Percentiles rank a stretch among this genome's conserved stretches.
Conservation (phyloP, 2,797 vertebrate genomes). For the Anguilla megastoma region DNA sequence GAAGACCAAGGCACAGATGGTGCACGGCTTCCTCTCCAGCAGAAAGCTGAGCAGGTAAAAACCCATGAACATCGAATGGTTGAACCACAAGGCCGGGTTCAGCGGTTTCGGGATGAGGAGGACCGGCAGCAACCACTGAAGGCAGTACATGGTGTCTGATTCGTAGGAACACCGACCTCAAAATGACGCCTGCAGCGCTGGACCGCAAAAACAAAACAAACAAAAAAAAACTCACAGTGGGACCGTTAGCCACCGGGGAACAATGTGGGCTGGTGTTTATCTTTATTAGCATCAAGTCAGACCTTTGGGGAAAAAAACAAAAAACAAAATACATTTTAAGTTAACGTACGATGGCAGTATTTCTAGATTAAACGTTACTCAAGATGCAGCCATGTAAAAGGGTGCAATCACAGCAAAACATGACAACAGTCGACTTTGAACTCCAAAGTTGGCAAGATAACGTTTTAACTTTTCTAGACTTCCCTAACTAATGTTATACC, state of each 20-base stretch:
- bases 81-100: conserved; percentile 98
- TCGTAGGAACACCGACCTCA: conserved; percentile 21
- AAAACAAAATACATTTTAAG: not conserved
- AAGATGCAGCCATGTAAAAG: not conserved
- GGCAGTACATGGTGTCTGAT: conserved; percentile 87
- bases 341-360: not conserved
- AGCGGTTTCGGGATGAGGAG: conserved; percentile 98
- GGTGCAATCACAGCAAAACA: not conserved
- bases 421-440: not conserved
- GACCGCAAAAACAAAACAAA: not conserved
- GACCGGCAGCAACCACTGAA: conserved; percentile 97
- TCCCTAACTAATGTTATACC: not conserved
- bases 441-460: not conserved
- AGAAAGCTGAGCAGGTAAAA: conserved; percentile 99
- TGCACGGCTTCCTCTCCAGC: conserved; percentile 98
- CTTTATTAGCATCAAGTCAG: conserved; percentile 55
- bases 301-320: conserved; percentile 47
- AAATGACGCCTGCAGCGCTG: conserved; percentile 40
- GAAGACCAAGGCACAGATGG: conserved; percentile 99
- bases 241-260: conserved; percentile 39
- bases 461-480: not conserved
- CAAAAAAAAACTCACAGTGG: not conserved
- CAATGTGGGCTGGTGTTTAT: conserved; percentile 42
- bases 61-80: conserved; percentile 99
- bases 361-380: not conserved